phyloP scores from a whole-genome alignment of 2,797 vertebrate genomes.

The Sitta carolinensis region DNA sequence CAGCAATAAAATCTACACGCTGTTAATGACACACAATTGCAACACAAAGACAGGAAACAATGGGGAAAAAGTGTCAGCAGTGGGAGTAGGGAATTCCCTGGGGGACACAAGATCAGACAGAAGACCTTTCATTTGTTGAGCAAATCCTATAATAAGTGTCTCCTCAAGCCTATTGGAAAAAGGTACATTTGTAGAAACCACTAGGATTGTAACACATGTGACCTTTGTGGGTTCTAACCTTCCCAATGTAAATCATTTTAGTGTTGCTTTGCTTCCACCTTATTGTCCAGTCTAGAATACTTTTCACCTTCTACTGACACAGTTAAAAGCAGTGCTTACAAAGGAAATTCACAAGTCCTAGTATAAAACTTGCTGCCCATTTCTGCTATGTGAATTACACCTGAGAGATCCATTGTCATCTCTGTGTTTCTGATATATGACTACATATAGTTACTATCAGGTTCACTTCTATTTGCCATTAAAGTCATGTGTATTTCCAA shows the following conservation, averaged over 20 bases:
- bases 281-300: background rate
- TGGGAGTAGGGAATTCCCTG: background rate
- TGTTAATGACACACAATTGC: background rate
- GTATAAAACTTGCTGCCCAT: background rate
- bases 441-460: background rate
- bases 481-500: background rate
- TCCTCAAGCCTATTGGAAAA: background rate
- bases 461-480: background rate
- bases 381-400: background rate
- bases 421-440: background rate
- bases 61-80: background rate
- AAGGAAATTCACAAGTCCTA: background rate
- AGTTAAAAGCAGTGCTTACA: background rate
- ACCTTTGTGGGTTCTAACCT: background rate
- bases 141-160: background rate
- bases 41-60: background rate
- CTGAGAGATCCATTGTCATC: background rate
- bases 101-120: accelerated
- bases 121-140: background rate
- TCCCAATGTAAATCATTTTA: background rate
- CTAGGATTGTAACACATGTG: background rate
- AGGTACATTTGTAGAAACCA: background rate
- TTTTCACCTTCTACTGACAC: background rate
- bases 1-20: background rate
- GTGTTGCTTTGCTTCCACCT: background rate